Conservation (phyloP, 2,797 vertebrate species). For the Avahi laniger region DNA sequence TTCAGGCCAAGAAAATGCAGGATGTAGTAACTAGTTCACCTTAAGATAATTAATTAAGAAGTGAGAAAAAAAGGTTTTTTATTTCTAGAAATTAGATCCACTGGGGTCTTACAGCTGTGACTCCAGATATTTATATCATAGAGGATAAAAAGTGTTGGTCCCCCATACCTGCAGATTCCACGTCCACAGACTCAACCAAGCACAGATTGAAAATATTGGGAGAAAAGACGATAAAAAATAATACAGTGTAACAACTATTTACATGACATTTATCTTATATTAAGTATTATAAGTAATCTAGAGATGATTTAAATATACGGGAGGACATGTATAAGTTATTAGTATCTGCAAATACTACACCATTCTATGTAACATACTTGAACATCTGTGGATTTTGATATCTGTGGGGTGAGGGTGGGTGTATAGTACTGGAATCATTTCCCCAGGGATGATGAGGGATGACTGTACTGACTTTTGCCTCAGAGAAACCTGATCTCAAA, state of each 20-base stretch:
- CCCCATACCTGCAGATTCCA: not conserved
- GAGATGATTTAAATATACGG: not conserved
- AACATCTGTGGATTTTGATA: not conserved
- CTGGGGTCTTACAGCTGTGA: not conserved
- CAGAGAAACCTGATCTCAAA: not conserved
- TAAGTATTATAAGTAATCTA: not conserved
- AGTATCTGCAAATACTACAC: not conserved
- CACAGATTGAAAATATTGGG: not conserved
- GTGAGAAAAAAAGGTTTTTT: not conserved
- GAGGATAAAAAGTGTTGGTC: not conserved
- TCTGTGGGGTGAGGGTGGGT: not conserved
- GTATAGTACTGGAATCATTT: not conserved
- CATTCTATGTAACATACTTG: not conserved
- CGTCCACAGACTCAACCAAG: not conserved
- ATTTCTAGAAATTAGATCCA: not conserved
- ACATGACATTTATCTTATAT: not conserved
- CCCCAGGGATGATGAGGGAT: not conserved
- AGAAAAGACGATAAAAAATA: not conserved
- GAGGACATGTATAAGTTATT: not conserved
- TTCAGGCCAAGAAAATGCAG: conserved; percentile 14
- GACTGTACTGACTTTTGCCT: not conserved
- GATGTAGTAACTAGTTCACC: not conserved
- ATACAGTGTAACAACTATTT: not conserved
- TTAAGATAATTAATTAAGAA: conserved; percentile 9
- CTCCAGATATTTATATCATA: not conserved